Base-by-base conservation (phyloP, 2,888 invertebrate species). In the Lumbricus terrestris region DNA sequence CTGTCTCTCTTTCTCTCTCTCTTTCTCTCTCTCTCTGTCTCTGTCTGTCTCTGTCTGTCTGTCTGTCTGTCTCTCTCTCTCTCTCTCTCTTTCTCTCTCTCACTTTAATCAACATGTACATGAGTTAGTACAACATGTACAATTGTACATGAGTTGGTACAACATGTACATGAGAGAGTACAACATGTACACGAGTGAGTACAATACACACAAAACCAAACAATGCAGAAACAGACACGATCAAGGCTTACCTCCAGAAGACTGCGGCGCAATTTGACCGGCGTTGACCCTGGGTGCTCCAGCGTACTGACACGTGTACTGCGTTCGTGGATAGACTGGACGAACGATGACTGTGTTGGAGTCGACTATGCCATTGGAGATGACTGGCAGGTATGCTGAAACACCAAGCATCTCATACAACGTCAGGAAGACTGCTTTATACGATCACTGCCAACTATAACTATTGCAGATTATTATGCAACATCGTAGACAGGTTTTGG, bases 251-350 rank as follows among this genome's bases (percentile, higher is more conserved):
- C 40, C 33, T 33, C 47, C 47, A 16, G 88, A 88, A 34, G 88
- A 38, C 33, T 42, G 88, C 20, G 40, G 42, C 13, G 88, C 33
- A 34, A 88, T 88, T 13, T 97, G 97, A 34, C 96, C 97, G 92
- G 97, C 96, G 94, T 97, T 97, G 18, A 97, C 96, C 93, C 97
- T 96, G 89, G 97, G 96, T 92, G 97, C 96, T 37, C 93, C 92
- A 29, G 89, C 88, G 90, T 94, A 94, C 89, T 91, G 91, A 40
- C 89, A 90, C n/a, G 89, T 82, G 82, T 91, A 91, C 88, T 91
- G 91, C 34, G 91, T 91, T 5, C 91, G 89, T 20, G 91, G 91
- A 88, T 91, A 91, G 69, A 90, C 82, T 38, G 91, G 91, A 35
- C 91, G 88, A 20, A 90, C 85, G 88, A 90, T 89, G 37, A 85